These are phyloP conservation scores for Trissoscelio sp. DNA, from an alignment of 2,888 invertebrate species.

Conservation along the genomic window DNA sequence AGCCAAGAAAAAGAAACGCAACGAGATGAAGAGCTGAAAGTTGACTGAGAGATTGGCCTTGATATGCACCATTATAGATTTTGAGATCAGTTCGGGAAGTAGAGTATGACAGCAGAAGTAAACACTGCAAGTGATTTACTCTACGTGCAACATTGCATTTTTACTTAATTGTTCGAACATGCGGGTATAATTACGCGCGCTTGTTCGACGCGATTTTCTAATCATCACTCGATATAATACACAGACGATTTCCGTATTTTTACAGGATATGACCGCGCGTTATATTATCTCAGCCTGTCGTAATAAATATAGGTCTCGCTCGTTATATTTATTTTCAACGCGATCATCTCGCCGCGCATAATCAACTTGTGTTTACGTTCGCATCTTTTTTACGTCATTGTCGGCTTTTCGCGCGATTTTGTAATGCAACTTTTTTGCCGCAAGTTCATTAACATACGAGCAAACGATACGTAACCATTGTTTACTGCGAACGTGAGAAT, in stretches of 20 bases:
- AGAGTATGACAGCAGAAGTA: conserved; percentile 78
- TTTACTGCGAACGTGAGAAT: conserved; percentile 23
- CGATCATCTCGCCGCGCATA: too few species aligned
- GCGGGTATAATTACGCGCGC: conserved; percentile 11
- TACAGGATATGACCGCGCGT: neutral
- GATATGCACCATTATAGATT: conserved; percentile 81
- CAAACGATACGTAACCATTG: conserved; percentile 36
- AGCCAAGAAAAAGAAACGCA: conserved; percentile 71
- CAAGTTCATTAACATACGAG: conserved; percentile 40
- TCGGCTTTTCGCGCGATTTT: conserved; percentile 4
- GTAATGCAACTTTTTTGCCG: conserved; percentile 7
- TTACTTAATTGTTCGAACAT: conserved; percentile 41
- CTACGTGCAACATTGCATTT: conserved; percentile 51
- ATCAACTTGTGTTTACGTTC: neutral
- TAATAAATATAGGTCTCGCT: neutral
- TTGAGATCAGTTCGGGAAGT: conserved; percentile 80
- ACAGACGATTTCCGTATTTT: conserved; percentile 2
- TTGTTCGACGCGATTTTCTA: conserved; percentile 5
- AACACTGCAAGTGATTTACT: conserved; percentile 64
- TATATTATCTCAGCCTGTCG: neutral
- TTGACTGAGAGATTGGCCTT: conserved; percentile 79
- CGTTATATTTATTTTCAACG: too few species aligned
- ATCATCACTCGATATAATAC: conserved; percentile 1
- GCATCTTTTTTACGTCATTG: conserved; percentile 2
- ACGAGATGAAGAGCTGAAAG: conserved; percentile 72